A percentile compares a stretch with the other conserved stretches of the same genome.
Conservation (phyloP, 2,797 vertebrate species). For the Spinus pinus region DNA sequence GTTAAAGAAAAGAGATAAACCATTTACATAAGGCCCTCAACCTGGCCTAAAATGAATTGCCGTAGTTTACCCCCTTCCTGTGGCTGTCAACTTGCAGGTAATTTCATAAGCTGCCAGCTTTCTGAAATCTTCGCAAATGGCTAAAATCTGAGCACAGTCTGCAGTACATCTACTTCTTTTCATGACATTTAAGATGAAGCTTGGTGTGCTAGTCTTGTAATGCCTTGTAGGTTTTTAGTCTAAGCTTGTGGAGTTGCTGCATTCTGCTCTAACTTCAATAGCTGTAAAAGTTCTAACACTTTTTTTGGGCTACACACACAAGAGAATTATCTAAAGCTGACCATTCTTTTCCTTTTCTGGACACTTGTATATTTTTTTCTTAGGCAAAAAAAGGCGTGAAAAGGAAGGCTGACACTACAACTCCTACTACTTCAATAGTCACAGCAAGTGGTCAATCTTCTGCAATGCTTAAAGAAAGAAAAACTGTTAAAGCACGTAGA, state of each 20-base stretch:
- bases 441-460: conserved; percentile 64
- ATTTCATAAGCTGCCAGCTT: neutral
- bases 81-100: neutral
- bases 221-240: neutral
- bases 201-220: neutral
- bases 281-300: neutral
- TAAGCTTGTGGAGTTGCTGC: neutral
- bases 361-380: neutral
- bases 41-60: neutral
- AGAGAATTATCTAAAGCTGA: neutral
- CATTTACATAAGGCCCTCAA: neutral
- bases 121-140: neutral
- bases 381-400: conserved; percentile 85
- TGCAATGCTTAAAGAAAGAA: conserved; percentile 38
- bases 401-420: conserved; percentile 84
- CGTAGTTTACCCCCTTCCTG: neutral
- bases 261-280: neutral
- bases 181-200: neutral
- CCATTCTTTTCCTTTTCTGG: neutral
- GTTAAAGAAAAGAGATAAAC: neutral
- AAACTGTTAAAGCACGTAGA: conserved; percentile 52
- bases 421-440: conserved; percentile 65
- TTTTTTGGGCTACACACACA: neutral
- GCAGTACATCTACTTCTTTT: neutral
- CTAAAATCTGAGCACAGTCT: neutral